Base-by-base conservation (phyloP, 2,888 invertebrate species). In the Hypomecis atomaria region DNA sequence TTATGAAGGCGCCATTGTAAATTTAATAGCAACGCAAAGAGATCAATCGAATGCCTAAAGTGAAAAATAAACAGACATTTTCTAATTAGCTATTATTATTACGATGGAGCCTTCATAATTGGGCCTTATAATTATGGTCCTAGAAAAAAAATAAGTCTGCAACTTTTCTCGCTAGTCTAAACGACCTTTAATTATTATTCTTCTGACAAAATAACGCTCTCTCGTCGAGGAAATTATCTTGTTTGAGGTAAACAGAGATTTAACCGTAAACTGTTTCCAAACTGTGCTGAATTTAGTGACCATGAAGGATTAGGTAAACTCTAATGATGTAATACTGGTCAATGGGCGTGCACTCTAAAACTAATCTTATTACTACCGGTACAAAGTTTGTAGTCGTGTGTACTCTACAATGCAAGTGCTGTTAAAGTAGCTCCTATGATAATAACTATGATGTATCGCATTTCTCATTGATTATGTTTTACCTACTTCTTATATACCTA, bases 281-380 rank as follows among this genome's bases (percentile, higher is more conserved):
- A 64, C 59, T 59, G 60, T 64, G 60, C 45, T 57, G 53, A 57
- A 57, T 57, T 34, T 44, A 57, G 33, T 52, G 60, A 58, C 65
- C 65, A 7, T 65, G 65, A 61, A 61, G 48, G 11, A 47, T 64
- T 57, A 57, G 44, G 53, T 56, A 61, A 60, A 53, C 38, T 1
- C 43, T 49, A 58, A 49, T 60, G 45, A 59, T 58, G 64, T 59
- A 59, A 63, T 55, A 38, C 47, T 34, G 38, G 62, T 59, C 53
- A 52, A 42, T 33, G n/a, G 9, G 48, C 6, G 6, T 44, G 45
- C 13, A n/a, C 34, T 23, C 38, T 38, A 57, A 60, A 57, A 40
- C 33, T 7, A 13, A 44, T 43, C 57, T 52, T 61, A 61, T 40
- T 0, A 0, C 9, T 43, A 23, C 38, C 5, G 0, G 2, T 3